Percentiles rank a stretch among this genome's conserved stretches.
phyloP scores from a whole-genome alignment of 1,140 invertebrate species.

The Drosophila athabasca region DNA sequence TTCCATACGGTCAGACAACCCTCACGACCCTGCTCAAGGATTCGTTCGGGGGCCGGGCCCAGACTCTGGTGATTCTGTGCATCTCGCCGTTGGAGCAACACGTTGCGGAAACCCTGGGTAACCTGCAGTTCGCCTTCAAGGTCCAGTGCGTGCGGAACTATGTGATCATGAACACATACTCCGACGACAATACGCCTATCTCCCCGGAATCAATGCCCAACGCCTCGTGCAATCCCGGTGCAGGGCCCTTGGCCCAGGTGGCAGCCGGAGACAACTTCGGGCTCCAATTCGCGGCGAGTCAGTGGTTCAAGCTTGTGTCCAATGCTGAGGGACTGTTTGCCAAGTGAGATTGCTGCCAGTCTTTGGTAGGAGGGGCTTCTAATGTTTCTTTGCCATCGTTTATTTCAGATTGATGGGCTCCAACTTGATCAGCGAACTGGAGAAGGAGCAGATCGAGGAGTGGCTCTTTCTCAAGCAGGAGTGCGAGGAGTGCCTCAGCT shows the following conservation, averaged over 20 bases:
- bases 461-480: slow-evolving; percentile 93
- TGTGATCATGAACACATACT: slow-evolving; percentile 88
- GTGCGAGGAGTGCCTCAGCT: slow-evolving; percentile 91
- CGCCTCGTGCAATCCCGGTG: slow-evolving; percentile 7
- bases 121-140: slow-evolving; percentile 86
- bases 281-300: slow-evolving; percentile 91
- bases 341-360: slow-evolving; percentile 83
- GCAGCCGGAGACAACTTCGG: slow-evolving; percentile 85
- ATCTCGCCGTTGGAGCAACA: slow-evolving; percentile 87
- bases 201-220: slow-evolving; percentile 76
- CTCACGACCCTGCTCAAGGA: slow-evolving; percentile 88
- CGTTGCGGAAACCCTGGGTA: slow-evolving; percentile 87
- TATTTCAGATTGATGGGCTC: slow-evolving; percentile 83
- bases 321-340: slow-evolving; percentile 93
- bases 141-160: slow-evolving; percentile 87
- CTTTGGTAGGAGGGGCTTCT: not conserved
- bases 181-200: slow-evolving; percentile 86
- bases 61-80: slow-evolving; percentile 87
- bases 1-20: slow-evolving; percentile 86
- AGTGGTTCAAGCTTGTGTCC: slow-evolving; percentile 91
- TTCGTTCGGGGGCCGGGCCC: slow-evolving; percentile 88
- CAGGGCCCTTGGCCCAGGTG: slow-evolving; percentile 12
- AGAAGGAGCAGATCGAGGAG: slow-evolving; percentile 90
- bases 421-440: slow-evolving; percentile 86
- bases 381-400: not conserved